A percentile compares a stretch with the other conserved stretches of the same genome.
phyloP scores from a whole-genome alignment of 2,888 invertebrate species.

The Melanchra persicariae region DNA sequence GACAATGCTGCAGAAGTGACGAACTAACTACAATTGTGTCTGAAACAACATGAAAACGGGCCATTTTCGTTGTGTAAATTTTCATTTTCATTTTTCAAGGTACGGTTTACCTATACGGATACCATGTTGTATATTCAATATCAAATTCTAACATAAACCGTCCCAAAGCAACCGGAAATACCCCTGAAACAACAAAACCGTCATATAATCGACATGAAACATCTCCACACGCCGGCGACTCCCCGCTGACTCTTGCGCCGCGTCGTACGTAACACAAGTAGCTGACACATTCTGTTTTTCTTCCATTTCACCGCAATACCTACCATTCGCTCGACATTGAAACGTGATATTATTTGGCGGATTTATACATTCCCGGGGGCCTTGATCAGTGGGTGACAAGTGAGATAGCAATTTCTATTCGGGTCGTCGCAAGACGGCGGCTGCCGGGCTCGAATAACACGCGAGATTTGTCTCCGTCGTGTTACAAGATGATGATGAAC shows the following conservation, averaged over 20 bases:
- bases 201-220: conserved; percentile 25
- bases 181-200: conserved; percentile 12
- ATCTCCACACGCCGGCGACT: neutral
- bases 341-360: conserved; percentile 65
- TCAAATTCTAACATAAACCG: neutral
- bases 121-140: neutral
- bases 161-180: conserved; percentile 1
- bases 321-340: conserved; percentile 51
- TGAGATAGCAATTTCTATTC: conserved; percentile 70
- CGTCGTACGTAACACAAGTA: conserved; percentile 28
- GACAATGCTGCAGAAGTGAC: too few species aligned
- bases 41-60: too few species aligned
- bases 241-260: conserved; percentile 28
- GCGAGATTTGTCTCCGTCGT: conserved; percentile 59
- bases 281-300: conserved; percentile 57
- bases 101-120: neutral
- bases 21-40: too few species aligned
- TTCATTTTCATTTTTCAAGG: neutral
- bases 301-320: conserved; percentile 44
- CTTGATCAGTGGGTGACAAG: conserved; percentile 68
- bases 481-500: conserved; percentile 57
- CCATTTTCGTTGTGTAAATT: too few species aligned
- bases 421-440: conserved; percentile 42
- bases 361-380: conserved; percentile 64
- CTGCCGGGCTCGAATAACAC: conserved; percentile 39